Conservation (phyloP, 1,140 invertebrate species). For the Pseudachorutes palmiensis region DNA sequence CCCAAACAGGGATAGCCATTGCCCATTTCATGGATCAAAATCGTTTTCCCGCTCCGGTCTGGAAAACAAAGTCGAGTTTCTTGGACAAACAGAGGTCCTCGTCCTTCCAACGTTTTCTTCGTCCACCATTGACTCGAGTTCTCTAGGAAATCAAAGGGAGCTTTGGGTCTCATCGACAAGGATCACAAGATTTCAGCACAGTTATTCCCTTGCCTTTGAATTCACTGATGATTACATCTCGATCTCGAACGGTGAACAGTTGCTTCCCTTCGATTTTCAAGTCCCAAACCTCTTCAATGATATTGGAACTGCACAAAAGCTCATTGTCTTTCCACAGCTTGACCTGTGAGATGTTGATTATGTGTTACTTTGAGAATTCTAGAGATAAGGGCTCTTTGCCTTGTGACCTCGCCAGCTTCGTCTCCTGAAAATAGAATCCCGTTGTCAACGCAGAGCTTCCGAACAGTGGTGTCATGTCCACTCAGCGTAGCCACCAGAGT, state of each 20-base stretch:
- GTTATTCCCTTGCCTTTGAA: conserved; percentile 30
- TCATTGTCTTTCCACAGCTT: conserved; percentile 41
- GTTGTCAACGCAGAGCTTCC: background rate
- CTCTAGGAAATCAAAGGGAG: background rate
- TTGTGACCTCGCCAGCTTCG: conserved; percentile 39
- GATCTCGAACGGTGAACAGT: conserved; percentile 45
- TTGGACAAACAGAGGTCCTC: background rate
- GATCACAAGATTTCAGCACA: background rate
- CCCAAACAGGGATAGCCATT: background rate
- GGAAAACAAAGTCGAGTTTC: conserved; percentile 5
- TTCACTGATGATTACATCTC: conserved; percentile 45
- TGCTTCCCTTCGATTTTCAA: conserved; percentile 42
- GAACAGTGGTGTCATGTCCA: background rate
- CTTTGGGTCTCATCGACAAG: background rate
- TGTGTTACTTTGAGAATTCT: background rate
- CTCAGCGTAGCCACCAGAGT: background rate
- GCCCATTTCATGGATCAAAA: background rate
- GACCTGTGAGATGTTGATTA: background rate
- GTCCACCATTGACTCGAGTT: background rate
- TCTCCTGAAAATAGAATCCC: background rate
- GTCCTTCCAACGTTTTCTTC: background rate
- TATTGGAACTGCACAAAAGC: conserved; percentile 39
- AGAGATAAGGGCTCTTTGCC: background rate
- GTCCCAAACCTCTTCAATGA: conserved; percentile 46
- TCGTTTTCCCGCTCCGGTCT: background rate